These are phyloP conservation scores for Ivindomyrus marchei DNA, from an alignment of 2,113 vertebrate genomes.

Conservation along the genomic window DNA sequence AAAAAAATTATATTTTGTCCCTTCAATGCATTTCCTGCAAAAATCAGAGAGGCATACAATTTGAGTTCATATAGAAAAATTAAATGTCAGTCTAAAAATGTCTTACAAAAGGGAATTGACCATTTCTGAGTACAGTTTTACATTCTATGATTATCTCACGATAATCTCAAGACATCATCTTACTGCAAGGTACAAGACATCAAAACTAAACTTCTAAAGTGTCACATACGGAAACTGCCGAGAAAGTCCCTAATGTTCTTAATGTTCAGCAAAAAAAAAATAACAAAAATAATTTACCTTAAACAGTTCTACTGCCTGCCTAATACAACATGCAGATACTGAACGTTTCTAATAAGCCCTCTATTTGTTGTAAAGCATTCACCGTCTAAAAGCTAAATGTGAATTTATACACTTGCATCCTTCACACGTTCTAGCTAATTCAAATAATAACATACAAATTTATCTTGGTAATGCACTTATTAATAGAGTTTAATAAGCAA, in stretches of 20 bases:
- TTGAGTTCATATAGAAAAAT: background rate
- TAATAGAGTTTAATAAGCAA: background rate
- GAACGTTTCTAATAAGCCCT: background rate
- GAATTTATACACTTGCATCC: background rate
- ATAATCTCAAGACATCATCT: background rate
- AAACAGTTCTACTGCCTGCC: background rate
- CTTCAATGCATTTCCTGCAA: background rate
- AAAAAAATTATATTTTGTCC: background rate
- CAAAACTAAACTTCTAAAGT: background rate
- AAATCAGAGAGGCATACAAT: background rate
- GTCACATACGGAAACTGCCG: background rate
- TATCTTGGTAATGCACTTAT: background rate
- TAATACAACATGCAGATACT: background rate
- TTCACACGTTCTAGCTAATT: slow-evolving; percentile 4
- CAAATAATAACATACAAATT: background rate
- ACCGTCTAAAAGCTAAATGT: background rate
- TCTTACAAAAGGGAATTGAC: background rate
- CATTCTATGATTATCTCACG: background rate
- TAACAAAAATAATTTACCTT: background rate
- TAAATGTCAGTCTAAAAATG: background rate
- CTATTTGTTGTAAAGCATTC: background rate
- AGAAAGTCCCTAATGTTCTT: background rate
- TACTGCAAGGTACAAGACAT: background rate
- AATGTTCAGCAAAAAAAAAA: background rate
- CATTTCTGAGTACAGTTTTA: background rate